Evolutionary conservation across 2,888 invertebrate genomes (phyloP).

Genomic region (Dryomyza anilis): DNA sequence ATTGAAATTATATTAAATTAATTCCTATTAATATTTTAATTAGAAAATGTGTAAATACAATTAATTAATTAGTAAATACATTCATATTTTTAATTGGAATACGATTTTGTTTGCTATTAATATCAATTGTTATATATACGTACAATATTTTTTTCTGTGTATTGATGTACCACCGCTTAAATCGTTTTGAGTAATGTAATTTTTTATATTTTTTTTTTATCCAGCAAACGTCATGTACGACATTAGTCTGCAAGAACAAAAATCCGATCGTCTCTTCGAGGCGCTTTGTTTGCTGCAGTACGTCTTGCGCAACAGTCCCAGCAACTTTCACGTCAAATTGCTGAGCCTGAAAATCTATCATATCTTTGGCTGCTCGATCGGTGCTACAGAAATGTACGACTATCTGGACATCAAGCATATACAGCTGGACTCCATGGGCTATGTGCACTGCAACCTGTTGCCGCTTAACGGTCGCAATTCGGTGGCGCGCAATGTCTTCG

Average conservation of each 20-base stretch:
- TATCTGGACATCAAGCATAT: constrained; percentile 90
- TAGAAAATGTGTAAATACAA: too few species aligned
- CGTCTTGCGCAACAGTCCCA: constrained; percentile 76
- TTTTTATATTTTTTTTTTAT: too few species aligned
- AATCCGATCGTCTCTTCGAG: constrained; percentile 66
- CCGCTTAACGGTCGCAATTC: constrained; percentile 74
- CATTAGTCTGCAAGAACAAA: constrained; percentile 64
- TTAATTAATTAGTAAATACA: too few species aligned
- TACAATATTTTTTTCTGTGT: too few species aligned
- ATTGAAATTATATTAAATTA: too few species aligned
- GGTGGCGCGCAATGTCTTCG: constrained; percentile 72
- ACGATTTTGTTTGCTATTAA: too few species aligned
- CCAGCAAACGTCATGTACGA: constrained; percentile 62
- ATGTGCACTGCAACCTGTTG: constrained; percentile 78
- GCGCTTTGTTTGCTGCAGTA: constrained; percentile 75
- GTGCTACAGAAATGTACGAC: constrained; percentile 76
- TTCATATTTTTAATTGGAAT: too few species aligned
- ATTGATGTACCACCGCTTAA: too few species aligned
- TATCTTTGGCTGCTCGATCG: constrained; percentile 72
- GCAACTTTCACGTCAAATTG: constrained; percentile 89
- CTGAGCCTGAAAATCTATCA: constrained; percentile 83
- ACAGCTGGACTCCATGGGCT: constrained; percentile 90
- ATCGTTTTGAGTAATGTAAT: not conserved
- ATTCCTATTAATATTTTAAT: too few species aligned
- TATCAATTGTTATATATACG: too few species aligned